Percentiles rank a stretch among this genome's conserved stretches.
Evolutionary conservation across 1,140 invertebrate genomes (phyloP).

Genomic region (Phortica variegata): DNA sequence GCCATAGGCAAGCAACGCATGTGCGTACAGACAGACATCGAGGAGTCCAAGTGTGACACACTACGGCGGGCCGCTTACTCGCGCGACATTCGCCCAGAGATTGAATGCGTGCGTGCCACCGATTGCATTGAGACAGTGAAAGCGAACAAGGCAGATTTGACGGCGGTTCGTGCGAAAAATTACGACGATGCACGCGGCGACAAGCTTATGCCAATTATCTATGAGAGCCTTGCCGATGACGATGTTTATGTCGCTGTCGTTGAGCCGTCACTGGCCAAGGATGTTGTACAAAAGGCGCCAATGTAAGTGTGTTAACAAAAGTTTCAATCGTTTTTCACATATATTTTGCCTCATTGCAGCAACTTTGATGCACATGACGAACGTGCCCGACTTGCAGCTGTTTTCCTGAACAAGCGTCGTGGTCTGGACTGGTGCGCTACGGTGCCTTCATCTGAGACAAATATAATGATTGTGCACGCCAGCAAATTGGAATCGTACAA

Average conservation of each 20-base stretch:
- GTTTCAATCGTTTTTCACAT: not conserved
- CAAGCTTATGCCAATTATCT: conserved; percentile 38
- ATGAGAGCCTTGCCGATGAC: conserved; percentile 32
- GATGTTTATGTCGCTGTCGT: conserved; percentile 43
- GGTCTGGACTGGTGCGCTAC: conserved; percentile 27
- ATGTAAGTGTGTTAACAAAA: conserved; percentile 31
- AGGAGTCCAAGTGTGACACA: conserved; percentile 67
- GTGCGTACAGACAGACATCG: conserved; percentile 66
- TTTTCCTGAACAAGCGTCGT: conserved; percentile 40
- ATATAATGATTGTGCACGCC: conserved; percentile 34
- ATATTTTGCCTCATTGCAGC: conserved; percentile 13
- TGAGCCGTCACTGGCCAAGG: conserved; percentile 23
- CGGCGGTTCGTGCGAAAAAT: conserved; percentile 7
- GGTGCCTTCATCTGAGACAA: conserved; percentile 18
- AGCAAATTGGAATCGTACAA: conserved; percentile 38
- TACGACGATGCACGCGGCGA: conserved; percentile 30
- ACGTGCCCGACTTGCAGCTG: conserved; percentile 29
- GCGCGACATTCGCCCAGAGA: conserved; percentile 69
- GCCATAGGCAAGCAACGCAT: conserved; percentile 59
- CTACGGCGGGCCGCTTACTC: conserved; percentile 69
- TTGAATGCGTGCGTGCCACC: conserved; percentile 65
- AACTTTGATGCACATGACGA: conserved; percentile 33
- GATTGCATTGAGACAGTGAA: conserved; percentile 69
- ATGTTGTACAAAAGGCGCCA: conserved; percentile 29
- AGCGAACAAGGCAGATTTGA: conserved; percentile 34